Percentiles rank a stretch among this genome's conserved stretches.
Evolutionary conservation across 2,797 vertebrate species (phyloP).

Genomic region (Chromis chromis): DNA sequence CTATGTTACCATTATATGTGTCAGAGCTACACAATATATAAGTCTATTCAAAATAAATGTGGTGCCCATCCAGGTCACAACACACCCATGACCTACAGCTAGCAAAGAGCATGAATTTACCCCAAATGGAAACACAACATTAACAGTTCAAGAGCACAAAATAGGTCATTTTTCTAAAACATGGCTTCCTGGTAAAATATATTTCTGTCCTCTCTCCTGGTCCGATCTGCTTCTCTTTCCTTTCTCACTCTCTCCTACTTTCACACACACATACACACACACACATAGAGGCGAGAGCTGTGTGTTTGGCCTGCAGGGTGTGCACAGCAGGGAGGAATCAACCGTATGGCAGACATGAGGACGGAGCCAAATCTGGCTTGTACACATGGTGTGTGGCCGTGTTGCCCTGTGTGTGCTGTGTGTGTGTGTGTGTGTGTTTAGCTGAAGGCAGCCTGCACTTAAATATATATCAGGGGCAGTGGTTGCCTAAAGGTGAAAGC

Average conservation of each 20-base stretch:
- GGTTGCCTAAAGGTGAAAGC: conserved; percentile 70
- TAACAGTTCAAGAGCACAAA: conserved; percentile 20
- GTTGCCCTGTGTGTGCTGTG: conserved; percentile 40
- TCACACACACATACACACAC: conserved; percentile 45
- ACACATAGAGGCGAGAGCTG: conserved; percentile 49
- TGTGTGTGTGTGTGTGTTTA: conserved; percentile 50
- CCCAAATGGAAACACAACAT: not conserved
- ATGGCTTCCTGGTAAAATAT: conserved; percentile 21
- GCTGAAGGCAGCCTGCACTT: conserved; percentile 65
- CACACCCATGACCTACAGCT: not conserved
- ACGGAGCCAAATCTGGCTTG: conserved; percentile 75
- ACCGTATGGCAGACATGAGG: conserved; percentile 81
- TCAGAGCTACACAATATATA: conserved; percentile 8
- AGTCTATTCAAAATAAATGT: conserved; percentile 10
- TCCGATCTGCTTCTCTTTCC: conserved; percentile 37
- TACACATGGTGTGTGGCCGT: conserved; percentile 74
- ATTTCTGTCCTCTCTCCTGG: conserved; percentile 8
- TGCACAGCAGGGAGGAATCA: conserved; percentile 77
- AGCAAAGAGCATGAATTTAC: not conserved
- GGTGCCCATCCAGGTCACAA: conserved; percentile 2
- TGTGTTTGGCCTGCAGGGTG: conserved; percentile 79
- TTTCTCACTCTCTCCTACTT: conserved; percentile 12
- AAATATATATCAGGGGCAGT: conserved; percentile 73
- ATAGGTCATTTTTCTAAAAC: conserved; percentile 6
- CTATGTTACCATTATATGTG: not conserved